These are phyloP conservation scores for Dryobota labecula DNA, from an alignment of 2,888 invertebrate species.

Conservation along the genomic window DNA sequence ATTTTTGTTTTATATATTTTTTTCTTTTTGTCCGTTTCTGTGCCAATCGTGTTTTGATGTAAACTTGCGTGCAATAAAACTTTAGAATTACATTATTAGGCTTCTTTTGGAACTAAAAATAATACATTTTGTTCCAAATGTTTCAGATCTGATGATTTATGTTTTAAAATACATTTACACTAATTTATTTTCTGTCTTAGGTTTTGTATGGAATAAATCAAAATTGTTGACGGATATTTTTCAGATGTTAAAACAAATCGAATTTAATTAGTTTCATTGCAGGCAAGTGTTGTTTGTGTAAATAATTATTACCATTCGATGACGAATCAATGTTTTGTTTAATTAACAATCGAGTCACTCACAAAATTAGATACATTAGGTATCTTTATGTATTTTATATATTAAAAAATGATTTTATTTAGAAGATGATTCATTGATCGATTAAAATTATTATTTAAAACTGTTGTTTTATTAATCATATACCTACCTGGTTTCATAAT, in stretches of 20 bases:
- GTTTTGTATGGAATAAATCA: conserved; percentile 27
- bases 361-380: conserved; percentile 71
- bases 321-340: conserved; percentile 67
- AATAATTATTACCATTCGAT: conserved; percentile 66
- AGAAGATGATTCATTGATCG: conserved; percentile 80
- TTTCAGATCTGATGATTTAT: conserved; percentile 46
- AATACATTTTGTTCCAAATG: conserved; percentile 32
- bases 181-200: conserved; percentile 30
- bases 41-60: conserved; percentile 83
- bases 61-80: conserved; percentile 73
- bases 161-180: conserved; percentile 13
- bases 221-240: conserved; percentile 41
- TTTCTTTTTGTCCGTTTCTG: conserved; percentile 75
- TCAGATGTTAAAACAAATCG: conserved; percentile 19
- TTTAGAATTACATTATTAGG: conserved; percentile 7
- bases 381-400: conserved; percentile 74
- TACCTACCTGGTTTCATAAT: neutral
- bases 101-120: conserved; percentile 20
- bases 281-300: conserved; percentile 69
- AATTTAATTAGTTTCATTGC: conserved; percentile 61
- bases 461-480: conserved; percentile 47
- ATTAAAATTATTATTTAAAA: conserved; percentile 83
- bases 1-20: conserved; percentile 71
- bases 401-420: conserved; percentile 73
- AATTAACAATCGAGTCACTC: conserved; percentile 76